phyloP scores from a whole-genome alignment of 2,113 vertebrate genomes.

The Perca flavescens region DNA sequence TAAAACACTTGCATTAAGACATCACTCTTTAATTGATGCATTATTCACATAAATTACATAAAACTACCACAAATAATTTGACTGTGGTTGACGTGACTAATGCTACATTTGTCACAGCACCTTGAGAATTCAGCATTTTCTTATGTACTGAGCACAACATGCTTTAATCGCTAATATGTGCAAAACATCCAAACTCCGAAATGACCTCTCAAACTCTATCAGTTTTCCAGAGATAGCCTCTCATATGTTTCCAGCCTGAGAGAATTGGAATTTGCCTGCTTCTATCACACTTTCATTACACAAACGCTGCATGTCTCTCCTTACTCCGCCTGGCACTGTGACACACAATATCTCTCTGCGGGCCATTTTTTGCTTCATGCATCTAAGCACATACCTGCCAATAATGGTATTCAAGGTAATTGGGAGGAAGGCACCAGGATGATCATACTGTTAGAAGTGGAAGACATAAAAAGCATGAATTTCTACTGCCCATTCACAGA shows the following conservation, averaged over 20 bases:
- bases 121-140: not conserved
- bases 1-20: not conserved
- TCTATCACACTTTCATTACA: conserved; percentile 47
- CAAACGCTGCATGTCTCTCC: conserved; percentile 34
- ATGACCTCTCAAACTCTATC: conserved; percentile 30
- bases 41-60: not conserved
- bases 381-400: not conserved
- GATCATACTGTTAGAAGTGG: conserved; percentile 1
- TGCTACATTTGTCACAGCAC: not conserved
- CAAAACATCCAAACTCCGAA: conserved; percentile 27
- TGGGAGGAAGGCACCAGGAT: not conserved
- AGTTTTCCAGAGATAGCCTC: conserved; percentile 20
- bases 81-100: not conserved
- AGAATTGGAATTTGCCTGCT: conserved; percentile 46
- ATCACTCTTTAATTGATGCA: too few species aligned
- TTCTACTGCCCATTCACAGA: not conserved
- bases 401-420: conserved; percentile 23
- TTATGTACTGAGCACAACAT: not conserved
- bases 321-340: conserved; percentile 25
- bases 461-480: conserved; percentile 5
- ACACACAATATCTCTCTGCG: conserved; percentile 31
- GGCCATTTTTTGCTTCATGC: conserved; percentile 6
- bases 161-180: conserved; percentile 11
- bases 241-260: conserved; percentile 42
- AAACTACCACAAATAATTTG: not conserved